Evolutionary conservation across 2,113 vertebrate species (phyloP).

Genomic region (Balaeniceps rex): DNA sequence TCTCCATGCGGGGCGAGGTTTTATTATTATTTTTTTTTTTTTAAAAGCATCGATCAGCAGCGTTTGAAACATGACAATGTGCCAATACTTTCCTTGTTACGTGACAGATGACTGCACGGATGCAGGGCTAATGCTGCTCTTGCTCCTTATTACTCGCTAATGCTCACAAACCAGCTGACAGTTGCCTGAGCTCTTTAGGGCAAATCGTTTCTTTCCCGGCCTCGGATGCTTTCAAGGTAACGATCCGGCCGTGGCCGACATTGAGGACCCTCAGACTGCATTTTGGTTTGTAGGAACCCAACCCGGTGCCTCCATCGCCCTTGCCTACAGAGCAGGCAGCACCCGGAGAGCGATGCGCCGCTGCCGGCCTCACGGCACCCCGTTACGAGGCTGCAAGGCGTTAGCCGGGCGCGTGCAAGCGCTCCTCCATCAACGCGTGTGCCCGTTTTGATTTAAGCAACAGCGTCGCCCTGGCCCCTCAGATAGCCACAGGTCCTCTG

Average conservation of each 20-base stretch:
- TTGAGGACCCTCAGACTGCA: neutral
- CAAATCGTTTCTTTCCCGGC: neutral
- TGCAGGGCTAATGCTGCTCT: conserved; percentile 4
- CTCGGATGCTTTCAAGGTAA: neutral
- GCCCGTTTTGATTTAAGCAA: fast-evolving
- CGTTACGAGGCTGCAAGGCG: fast-evolving
- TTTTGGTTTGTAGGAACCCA: neutral
- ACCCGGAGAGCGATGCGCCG: fast-evolving
- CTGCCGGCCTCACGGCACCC: neutral
- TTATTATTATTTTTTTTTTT: neutral
- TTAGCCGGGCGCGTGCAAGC: fast-evolving
- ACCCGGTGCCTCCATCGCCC: no score
- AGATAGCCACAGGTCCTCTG: no score
- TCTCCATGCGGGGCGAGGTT: neutral
- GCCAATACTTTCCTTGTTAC: conserved; percentile 26
- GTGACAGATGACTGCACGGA: neutral
- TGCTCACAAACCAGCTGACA: conserved; percentile 26
- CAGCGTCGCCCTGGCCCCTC: fast-evolving
- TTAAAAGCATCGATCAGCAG: conserved; percentile 20
- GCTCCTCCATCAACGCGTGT: fast-evolving
- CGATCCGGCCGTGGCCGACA: neutral
- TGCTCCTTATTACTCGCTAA: conserved; percentile 35
- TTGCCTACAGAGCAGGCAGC: neutral
- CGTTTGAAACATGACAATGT: conserved; percentile 40
- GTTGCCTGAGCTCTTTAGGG: conserved; percentile 19